Conservation (phyloP, 2,888 invertebrate species). For the Philopedon plagiatum region DNA sequence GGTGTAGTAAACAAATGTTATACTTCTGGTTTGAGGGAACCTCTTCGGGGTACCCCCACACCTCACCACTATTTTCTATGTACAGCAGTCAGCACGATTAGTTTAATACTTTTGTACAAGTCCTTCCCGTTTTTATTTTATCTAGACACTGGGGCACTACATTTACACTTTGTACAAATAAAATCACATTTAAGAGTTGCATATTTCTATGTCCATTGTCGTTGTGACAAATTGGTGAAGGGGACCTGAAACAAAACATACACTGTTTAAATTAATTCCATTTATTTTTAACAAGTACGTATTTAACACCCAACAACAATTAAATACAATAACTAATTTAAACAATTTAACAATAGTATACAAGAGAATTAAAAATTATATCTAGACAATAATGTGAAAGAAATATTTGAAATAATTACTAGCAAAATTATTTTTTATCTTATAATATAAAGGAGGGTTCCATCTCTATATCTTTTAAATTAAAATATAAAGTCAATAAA, state of each 20-base stretch:
- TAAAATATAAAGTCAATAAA: too few relatives aligned
- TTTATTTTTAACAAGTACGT: too few relatives aligned
- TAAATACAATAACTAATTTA: too few relatives aligned
- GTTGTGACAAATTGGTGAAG: conserved; percentile 66
- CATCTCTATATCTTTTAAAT: too few relatives aligned
- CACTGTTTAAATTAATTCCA: conserved; percentile 3
- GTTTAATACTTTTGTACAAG: conserved; percentile 67
- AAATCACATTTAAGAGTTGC: conserved; percentile 74
- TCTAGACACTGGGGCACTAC: conserved; percentile 70
- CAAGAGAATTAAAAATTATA: too few relatives aligned
- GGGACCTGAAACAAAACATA: conserved; percentile 64
- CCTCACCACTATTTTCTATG: conserved; percentile 63
- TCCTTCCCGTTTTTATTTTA: conserved; percentile 63
- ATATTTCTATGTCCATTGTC: conserved; percentile 70
- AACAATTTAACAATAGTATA: too few relatives aligned
- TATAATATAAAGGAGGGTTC: too few relatives aligned
- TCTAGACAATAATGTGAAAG: too few relatives aligned
- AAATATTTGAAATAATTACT: too few relatives aligned
- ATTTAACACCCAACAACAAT: too few relatives aligned
- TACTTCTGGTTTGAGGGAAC: conserved; percentile 55
- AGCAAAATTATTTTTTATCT: too few relatives aligned
- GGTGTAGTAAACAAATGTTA: conserved; percentile 47
- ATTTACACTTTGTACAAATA: conserved; percentile 76
- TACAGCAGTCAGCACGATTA: conserved; percentile 66
- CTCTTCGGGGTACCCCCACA: conserved; percentile 62